Conservation (phyloP, 2,113 vertebrate genomes). For the Sphyrna mokarran region DNA sequence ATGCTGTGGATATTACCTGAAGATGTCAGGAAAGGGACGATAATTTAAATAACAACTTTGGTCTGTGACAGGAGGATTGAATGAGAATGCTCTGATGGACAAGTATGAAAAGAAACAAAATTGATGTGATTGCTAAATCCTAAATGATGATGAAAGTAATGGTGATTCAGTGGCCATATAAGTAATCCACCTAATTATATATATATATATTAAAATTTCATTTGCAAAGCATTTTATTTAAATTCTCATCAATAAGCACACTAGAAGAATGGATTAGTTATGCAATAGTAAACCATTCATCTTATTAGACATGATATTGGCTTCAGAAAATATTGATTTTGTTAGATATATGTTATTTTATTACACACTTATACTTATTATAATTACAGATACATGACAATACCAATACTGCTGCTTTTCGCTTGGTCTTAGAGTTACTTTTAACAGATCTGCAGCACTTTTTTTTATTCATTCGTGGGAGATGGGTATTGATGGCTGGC, state of each 20-base stretch:
- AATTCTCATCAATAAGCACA: not conserved
- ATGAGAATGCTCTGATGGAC: not conserved
- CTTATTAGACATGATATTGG: not conserved
- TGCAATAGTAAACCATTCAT: not conserved
- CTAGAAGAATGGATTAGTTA: not conserved
- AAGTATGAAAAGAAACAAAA: not conserved
- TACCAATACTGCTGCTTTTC: not conserved
- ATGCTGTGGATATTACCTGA: no score
- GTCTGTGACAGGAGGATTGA: not conserved
- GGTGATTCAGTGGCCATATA: not conserved
- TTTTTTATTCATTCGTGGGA: no score
- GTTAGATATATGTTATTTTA: not conserved
- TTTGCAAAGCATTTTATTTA: not conserved
- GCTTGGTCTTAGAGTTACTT: not conserved
- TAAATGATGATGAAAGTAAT: not conserved
- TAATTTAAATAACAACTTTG: no score
- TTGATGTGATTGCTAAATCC: not conserved
- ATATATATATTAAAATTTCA: not conserved
- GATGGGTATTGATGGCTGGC: no score
- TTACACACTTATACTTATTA: not conserved
- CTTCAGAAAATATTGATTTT: slow-evolving; percentile 8
- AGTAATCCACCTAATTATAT: not conserved
- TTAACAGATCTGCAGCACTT: no score
- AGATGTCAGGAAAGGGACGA: no score
- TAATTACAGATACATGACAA: not conserved